These are phyloP conservation scores for Leptobrachium ailaonicum DNA, from an alignment of 2,113 vertebrate species.

Conservation along the genomic window DNA sequence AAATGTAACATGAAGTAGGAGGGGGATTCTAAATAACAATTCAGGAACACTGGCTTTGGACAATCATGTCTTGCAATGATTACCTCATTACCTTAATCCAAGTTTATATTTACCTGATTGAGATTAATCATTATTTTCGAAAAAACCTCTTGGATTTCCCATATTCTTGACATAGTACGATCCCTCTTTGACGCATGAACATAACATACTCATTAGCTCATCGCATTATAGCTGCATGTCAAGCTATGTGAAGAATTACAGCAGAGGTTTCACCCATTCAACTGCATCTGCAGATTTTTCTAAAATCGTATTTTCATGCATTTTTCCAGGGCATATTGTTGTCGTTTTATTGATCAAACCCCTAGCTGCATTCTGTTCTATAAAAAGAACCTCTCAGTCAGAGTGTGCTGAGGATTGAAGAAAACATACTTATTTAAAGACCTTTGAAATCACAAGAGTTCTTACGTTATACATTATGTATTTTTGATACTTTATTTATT, in stretches of 20 bases:
- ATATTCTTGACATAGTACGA: slow-evolving; percentile 40
- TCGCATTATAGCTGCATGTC: slow-evolving; percentile 53
- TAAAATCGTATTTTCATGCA: too few relatives aligned
- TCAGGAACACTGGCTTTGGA: too few relatives aligned
- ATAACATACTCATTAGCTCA: slow-evolving; percentile 57
- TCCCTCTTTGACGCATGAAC: slow-evolving; percentile 58
- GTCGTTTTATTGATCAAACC: too few relatives aligned
- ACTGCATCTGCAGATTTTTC: too few relatives aligned
- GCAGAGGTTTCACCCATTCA: slow-evolving; percentile 6
- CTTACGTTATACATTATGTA: too few relatives aligned
- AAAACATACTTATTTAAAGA: too few relatives aligned
- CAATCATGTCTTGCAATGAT: not conserved
- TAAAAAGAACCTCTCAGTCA: too few relatives aligned
- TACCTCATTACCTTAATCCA: not conserved
- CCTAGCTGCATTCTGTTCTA: too few relatives aligned
- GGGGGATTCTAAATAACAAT: slow-evolving; percentile 8
- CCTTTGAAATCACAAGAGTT: too few relatives aligned
- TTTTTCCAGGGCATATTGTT: too few relatives aligned
- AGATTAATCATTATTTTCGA: not conserved
- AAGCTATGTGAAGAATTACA: slow-evolving; percentile 44
- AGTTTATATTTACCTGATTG: not conserved
- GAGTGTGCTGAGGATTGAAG: too few relatives aligned
- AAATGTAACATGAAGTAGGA: slow-evolving; percentile 26
- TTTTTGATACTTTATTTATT: too few relatives aligned
- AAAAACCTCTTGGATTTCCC: not conserved